Evolutionary conservation across 2,797 vertebrate genomes (phyloP).

Genomic region (Hephaestus fuliginosus): DNA sequence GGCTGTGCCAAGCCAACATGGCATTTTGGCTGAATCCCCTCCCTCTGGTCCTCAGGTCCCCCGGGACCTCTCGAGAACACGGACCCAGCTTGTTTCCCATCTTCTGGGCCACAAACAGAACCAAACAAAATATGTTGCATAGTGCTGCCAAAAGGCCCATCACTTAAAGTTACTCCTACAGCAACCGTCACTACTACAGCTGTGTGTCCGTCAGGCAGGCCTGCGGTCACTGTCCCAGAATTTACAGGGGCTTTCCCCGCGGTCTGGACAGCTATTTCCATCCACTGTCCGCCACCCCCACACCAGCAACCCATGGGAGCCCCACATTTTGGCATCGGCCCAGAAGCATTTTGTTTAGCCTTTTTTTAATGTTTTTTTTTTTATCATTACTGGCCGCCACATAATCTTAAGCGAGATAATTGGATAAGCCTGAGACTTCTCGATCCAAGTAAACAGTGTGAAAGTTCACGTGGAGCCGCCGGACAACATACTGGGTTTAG

Average conservation of each 20-base stretch:
- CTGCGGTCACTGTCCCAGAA: constrained; percentile 70
- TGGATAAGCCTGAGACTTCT: constrained; percentile 43
- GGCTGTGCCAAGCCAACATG: constrained; percentile 62
- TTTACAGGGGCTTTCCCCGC: constrained; percentile 84
- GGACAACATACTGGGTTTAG: constrained; percentile 52
- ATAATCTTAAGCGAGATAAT: constrained; percentile 55
- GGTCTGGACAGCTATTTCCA: constrained; percentile 70
- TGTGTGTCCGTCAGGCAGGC: constrained; percentile 63
- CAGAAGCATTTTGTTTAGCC: constrained; percentile 59
- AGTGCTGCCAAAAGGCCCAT: constrained; percentile 64
- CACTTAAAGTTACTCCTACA: constrained; percentile 45
- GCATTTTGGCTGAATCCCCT: constrained; percentile 72
- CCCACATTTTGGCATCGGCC: constrained; percentile 55
- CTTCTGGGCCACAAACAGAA: constrained; percentile 82
- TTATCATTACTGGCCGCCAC: constrained; percentile 43
- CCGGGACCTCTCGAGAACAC: constrained; percentile 83
- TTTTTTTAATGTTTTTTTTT: constrained; percentile 19
- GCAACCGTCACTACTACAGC: constrained; percentile 54
- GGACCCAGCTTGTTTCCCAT: constrained; percentile 85
- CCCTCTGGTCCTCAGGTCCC: constrained; percentile 79
- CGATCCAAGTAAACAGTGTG: constrained; percentile 73
- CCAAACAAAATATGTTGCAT: constrained; percentile 68
- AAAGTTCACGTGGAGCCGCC: constrained; percentile 69
- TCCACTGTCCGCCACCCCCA: constrained; percentile 52
- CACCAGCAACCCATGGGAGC: constrained; percentile 58